Base-by-base conservation (phyloP, 1,140 invertebrate species). In the Polypedilum vanderplanki region DNA sequence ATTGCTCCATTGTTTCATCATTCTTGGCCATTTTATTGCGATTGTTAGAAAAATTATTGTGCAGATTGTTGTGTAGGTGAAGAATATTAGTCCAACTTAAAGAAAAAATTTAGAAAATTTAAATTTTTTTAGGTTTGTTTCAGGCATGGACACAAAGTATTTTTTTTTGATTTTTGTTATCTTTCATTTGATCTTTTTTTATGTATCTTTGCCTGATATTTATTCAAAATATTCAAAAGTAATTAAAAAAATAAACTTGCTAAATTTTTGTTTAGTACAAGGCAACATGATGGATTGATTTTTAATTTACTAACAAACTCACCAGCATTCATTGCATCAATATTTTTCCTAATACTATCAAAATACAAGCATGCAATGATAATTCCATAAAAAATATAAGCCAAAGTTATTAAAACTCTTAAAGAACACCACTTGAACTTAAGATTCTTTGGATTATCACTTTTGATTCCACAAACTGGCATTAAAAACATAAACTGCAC, bases 1-100 rank as follows among this genome's bases (percentile, higher is more conserved):
- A 12, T 82, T 83, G 75, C 84, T 84, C 87, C 87, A 87, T 10
- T 83, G 82, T 7, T 80, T 57, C 18, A 84, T 83, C 1, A 87
- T 77, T 9, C 79, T 78, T 20, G 85, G 83, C 87, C 87, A 87
- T 15, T 82, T 79, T 22, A 78, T 82, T 0, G 86, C 86, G 18
- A 87, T 77, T 40, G 79, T 81, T 4, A 86, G 76, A 22, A 87
- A 87, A 41, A 86, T 78, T 3, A 80, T 1, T 41, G 77, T 80
- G 70, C 78, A 79, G 10, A 77, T 73, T 9, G 80, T 74, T 46
- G 76, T 77, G 67, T 77, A 79, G 40, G 20, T 76, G 4, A 76
- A 77, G 64, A 80, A 80, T 17, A 81, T 76, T 22, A 81, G 41
- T 7, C 70, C 64, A 73, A 80, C 80, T 81, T 12, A 9, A 46